Evolutionary conservation across 2,888 invertebrate genomes (phyloP).

Genomic region (Lycocerus yunnanus): DNA sequence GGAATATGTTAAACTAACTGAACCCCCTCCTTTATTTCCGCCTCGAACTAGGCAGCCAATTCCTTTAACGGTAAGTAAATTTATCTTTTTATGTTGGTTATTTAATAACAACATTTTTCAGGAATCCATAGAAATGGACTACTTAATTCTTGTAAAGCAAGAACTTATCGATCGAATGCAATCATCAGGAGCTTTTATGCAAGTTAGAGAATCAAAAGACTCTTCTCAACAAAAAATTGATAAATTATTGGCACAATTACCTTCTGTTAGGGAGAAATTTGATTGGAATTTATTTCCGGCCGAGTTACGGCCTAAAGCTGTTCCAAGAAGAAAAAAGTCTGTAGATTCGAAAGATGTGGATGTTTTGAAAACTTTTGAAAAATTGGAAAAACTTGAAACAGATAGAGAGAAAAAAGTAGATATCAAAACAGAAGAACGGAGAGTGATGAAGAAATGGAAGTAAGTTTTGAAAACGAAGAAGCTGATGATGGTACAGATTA

Average conservation of each 20-base stretch:
- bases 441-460: constrained; percentile 62
- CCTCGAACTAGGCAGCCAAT: constrained; percentile 49
- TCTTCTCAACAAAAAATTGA: constrained; percentile 64
- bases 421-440: constrained; percentile 62
- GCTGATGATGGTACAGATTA: constrained; percentile 90
- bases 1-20: constrained; percentile 55
- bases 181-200: constrained; percentile 67
- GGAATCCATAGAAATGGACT: constrained; percentile 62
- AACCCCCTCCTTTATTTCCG: constrained; percentile 53
- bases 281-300: constrained; percentile 68
- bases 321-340: constrained; percentile 49
- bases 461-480: constrained; percentile 78
- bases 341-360: constrained; percentile 42
- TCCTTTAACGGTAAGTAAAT: constrained; percentile 45
- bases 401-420: constrained; percentile 58
- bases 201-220: constrained; percentile 55
- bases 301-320: constrained; percentile 63
- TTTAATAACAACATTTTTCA: neutral
- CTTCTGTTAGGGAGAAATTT: constrained; percentile 55
- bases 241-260: constrained; percentile 59
- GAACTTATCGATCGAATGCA: constrained; percentile 74
- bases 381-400: constrained; percentile 70
- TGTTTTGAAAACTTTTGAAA: constrained; percentile 18
- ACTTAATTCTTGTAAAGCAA: constrained; percentile 72
- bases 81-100: neutral